Evolutionary conservation across 1,140 invertebrate species (phyloP), one percentile per base, ranked within the genome.

Genomic region (Delia radicum): DNA sequence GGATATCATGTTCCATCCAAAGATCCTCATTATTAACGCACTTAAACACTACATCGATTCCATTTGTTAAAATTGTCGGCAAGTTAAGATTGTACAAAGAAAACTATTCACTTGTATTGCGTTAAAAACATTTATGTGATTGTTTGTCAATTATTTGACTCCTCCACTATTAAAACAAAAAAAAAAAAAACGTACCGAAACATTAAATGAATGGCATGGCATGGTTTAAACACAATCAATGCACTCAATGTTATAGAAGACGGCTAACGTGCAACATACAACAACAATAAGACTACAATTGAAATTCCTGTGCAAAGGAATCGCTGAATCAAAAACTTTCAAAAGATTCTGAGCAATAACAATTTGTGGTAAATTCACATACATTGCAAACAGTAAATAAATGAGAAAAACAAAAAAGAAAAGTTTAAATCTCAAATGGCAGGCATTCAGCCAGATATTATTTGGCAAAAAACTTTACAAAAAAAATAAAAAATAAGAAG

Each of bases 61-160:
- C n/a, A n/a, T n/a, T n/a, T n/a, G n/a, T n/a, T n/a, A n/a, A n/a
- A n/a, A n/a, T n/a, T n/a, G n/a, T n/a, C 63, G 27, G 63, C 63
- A 33, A 12, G 15, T 29, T 67, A 33, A 67, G 12, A 12, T 21
- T n/a, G 29, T 33, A 33, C 65, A 69, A 69, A 69, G 65, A 18
- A 26, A 69, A 69, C 29, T 33, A 69, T 69, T 69, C 65, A 69
- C 65, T 69, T 69, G 65, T 69, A 69, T 18, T 33, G 65, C 65
- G 65, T 69, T 37, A 69, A 69, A n/a, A 33, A 63, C 48, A 63
- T 63, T 74, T 63, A 63, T 33, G 73, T 74, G 73, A 74, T 62
- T 74, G 73, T 74, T 74, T 74, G 73, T 74, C 73, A 74, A 74
- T 74, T 74, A 74, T 61, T 74, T 63, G 73, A 74, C 73, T 74